These are phyloP conservation scores for Acleris sparsana DNA, from an alignment of 2,888 invertebrate genomes.

Conservation along the genomic window DNA sequence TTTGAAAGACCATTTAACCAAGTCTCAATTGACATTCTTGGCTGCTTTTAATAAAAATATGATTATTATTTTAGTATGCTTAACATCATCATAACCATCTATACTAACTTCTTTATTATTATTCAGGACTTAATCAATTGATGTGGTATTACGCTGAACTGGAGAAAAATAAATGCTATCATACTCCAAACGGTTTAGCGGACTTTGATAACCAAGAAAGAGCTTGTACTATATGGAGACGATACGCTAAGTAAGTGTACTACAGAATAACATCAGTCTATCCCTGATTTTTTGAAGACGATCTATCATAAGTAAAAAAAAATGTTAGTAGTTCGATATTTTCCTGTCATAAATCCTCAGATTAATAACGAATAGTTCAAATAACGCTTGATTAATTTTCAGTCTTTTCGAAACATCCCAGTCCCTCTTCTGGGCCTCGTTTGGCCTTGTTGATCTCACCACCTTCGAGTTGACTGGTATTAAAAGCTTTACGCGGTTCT, in stretches of 20 bases:
- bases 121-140: slow-evolving; percentile 91
- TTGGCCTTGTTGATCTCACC: slow-evolving; percentile 96
- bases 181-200: slow-evolving; percentile 87
- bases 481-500: slow-evolving; percentile 97
- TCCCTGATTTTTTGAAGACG: no score
- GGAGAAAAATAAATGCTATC: slow-evolving; percentile 94
- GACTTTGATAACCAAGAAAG: slow-evolving; percentile 93
- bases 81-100: background rate
- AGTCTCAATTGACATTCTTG: no score
- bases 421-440: slow-evolving; percentile 98
- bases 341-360: no score
- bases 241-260: slow-evolving; percentile 92
- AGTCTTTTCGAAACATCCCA: slow-evolving; percentile 99
- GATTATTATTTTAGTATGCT: background rate
- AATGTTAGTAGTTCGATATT: no score
- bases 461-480: slow-evolving; percentile 97
- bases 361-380: no score
- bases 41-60: no score
- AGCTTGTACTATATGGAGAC: slow-evolving; percentile 93
- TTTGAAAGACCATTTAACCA: no score
- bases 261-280: no score
- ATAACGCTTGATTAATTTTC: slow-evolving; percentile 51
- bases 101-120: background rate
- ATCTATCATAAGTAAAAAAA: no score
- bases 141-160: slow-evolving; percentile 96